Base-by-base conservation (phyloP, 2,888 invertebrate genomes). In the Taphrorychus bicolor region DNA sequence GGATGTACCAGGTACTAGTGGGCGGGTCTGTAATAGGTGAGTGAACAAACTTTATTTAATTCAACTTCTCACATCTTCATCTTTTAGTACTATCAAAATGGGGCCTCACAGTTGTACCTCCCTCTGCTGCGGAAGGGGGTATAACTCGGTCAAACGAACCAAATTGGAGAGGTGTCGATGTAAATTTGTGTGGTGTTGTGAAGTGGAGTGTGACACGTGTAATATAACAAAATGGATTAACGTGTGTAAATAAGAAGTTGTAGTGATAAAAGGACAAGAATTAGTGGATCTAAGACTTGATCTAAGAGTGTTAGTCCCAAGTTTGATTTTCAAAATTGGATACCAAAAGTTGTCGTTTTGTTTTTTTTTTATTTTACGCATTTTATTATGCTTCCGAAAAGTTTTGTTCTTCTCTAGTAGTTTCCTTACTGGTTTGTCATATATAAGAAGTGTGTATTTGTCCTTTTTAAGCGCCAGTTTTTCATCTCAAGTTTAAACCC, bases 101-200 rank as follows among this genome's bases (percentile, higher is more conserved):
- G 89, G 91, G 16, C 87, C 90, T 5, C 94, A 95, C 72, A 91
- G 93, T 57, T 96, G 96, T 81, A 89, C 91, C 72, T 87, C 92
- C 1, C 85, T 97, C 64, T 97, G 97, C 83, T 97, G 96, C 81
- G 96, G 95, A 0, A 85, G 95, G 75, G 94, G 96, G 0, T 92
- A 93, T 83, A 92, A 91, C 77, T 88, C 93, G 71, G 87, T 94
- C 68, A 87, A 91, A 72, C 91, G 91, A 78, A 88, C 89, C 56
- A 88, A 90, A 71, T 87, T 89, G 59, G 92, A 94, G 77, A 86
- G 92, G 22, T 97, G 97, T 81, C 89, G 91, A 79, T 97, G 97
- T 83, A 91, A 91, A 75, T 97, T 97, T 83, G 90, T 92, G 76
- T 97, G 97, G 96, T 97, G 97, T 84, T 97, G 97, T 83, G 73